phyloP scores from a whole-genome alignment of 2,113 vertebrate species.

The Micromys minutus region DNA sequence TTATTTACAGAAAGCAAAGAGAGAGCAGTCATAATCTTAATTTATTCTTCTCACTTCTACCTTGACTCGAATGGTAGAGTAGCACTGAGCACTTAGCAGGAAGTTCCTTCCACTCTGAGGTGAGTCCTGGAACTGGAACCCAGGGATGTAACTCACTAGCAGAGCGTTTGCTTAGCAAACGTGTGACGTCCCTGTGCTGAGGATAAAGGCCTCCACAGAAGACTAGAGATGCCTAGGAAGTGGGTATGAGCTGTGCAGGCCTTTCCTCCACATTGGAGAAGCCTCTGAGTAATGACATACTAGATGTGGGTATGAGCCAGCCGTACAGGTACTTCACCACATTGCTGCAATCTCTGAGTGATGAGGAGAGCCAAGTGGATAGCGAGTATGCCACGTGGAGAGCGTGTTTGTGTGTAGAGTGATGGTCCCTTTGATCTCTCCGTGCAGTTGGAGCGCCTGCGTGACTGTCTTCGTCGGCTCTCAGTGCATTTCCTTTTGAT shows the following conservation, averaged over 20 bases:
- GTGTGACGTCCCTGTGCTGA: not conserved
- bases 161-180: not conserved
- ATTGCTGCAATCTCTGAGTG: not conserved
- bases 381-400: not conserved
- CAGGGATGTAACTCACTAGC: not conserved
- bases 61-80: not conserved
- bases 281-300: not conserved
- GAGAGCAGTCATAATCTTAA: not conserved
- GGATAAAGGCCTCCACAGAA: not conserved
- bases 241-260: not conserved
- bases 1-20: not conserved
- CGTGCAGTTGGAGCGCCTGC: not conserved
- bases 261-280: not conserved
- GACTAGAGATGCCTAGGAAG: not conserved
- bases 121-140: not conserved
- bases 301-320: not conserved
- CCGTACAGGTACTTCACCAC: not conserved
- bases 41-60: not conserved
- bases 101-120: not conserved
- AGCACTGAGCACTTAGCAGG: not conserved
- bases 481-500: conserved; percentile 20
- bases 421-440: not conserved
- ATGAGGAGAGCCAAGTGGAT: no score
- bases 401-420: not conserved
- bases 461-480: not conserved